Conservation (phyloP, 1,140 invertebrate species). For the Aphelinus certus region DNA sequence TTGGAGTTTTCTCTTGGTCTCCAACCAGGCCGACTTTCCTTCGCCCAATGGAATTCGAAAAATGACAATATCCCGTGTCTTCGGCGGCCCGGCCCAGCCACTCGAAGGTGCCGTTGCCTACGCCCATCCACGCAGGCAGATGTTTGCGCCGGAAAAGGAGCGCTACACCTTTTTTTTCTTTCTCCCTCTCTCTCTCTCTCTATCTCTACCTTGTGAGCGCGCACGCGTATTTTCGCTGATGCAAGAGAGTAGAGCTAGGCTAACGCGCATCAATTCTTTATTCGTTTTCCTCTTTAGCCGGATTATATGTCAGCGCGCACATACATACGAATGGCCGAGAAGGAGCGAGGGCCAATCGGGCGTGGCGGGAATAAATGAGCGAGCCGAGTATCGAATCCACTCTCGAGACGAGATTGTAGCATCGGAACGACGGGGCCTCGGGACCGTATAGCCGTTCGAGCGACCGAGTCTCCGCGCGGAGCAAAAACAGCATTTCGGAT, state of each 20-base stretch:
- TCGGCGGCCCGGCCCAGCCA: not conserved
- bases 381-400: conserved; percentile 52
- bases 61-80: conserved; percentile 30
- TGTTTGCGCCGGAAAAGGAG: too few relatives aligned
- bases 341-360: conserved; percentile 40
- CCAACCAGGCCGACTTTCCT: conserved; percentile 21
- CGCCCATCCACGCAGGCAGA: not conserved
- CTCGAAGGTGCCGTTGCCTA: not conserved
- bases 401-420: conserved; percentile 53
- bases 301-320: conserved; percentile 27
- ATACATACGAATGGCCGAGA: conserved; percentile 47
- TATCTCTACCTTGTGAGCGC: too few relatives aligned
- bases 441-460: not conserved
- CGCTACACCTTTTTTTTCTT: too few relatives aligned
- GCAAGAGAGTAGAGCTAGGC: too few relatives aligned
- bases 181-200: too few relatives aligned
- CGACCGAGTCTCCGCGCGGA: not conserved
- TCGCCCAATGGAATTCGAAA: conserved; percentile 39
- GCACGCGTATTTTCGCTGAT: too few relatives aligned
- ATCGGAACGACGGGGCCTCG: conserved; percentile 33
- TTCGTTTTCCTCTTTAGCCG: conserved; percentile 2
- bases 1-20: conserved; percentile 30
- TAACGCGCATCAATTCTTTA: too few relatives aligned
- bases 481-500: conserved; percentile 1
- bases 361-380: conserved; percentile 58